Percentiles rank a stretch among this genome's conserved stretches.
Conservation (phyloP, 2,113 vertebrate genomes). For the Semicossyphus pulcher region DNA sequence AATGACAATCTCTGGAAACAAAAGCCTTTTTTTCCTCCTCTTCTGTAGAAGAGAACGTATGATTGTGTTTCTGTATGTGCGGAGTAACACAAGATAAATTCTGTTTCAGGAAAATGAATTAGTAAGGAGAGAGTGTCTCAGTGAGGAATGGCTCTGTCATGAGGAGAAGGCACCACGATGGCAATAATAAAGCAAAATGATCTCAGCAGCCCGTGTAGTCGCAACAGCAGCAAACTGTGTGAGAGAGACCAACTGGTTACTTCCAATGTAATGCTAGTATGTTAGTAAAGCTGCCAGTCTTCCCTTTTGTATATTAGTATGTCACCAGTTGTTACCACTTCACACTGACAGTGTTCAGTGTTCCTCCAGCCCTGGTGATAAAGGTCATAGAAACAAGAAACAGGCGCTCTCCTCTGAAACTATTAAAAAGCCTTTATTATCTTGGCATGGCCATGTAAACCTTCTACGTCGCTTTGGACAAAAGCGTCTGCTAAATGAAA, state of each 20-base stretch:
- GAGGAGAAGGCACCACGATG: slow-evolving; percentile 59
- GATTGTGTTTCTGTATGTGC: slow-evolving; percentile 57
- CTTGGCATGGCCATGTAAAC: too few relatives aligned
- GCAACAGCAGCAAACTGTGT: slow-evolving; percentile 34
- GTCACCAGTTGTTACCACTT: not conserved
- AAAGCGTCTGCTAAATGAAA: too few relatives aligned
- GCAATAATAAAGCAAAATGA: slow-evolving; percentile 78
- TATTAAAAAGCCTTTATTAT: too few relatives aligned
- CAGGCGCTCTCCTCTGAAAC: too few relatives aligned
- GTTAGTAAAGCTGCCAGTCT: not conserved
- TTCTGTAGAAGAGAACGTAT: slow-evolving; percentile 43
- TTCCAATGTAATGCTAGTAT: not conserved
- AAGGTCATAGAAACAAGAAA: too few relatives aligned
- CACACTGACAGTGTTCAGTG: not conserved
- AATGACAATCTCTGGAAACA: slow-evolving; percentile 36
- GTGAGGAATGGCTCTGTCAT: slow-evolving; percentile 82
- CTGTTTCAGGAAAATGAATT: slow-evolving; percentile 78
- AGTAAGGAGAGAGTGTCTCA: slow-evolving; percentile 70
- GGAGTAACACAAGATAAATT: slow-evolving; percentile 74
- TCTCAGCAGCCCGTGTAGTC: slow-evolving; percentile 45
- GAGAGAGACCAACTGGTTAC: slow-evolving; percentile 34
- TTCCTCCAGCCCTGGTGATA: not conserved
- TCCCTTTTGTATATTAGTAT: not conserved
- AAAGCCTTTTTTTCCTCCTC: slow-evolving; percentile 31
- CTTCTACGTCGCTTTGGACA: too few relatives aligned